A percentile compares a stretch with the other conserved stretches of the same genome.
These are phyloP conservation scores for Pungitius pungitius DNA, from an alignment of 2,113 vertebrate genomes.

Conservation along the genomic window DNA sequence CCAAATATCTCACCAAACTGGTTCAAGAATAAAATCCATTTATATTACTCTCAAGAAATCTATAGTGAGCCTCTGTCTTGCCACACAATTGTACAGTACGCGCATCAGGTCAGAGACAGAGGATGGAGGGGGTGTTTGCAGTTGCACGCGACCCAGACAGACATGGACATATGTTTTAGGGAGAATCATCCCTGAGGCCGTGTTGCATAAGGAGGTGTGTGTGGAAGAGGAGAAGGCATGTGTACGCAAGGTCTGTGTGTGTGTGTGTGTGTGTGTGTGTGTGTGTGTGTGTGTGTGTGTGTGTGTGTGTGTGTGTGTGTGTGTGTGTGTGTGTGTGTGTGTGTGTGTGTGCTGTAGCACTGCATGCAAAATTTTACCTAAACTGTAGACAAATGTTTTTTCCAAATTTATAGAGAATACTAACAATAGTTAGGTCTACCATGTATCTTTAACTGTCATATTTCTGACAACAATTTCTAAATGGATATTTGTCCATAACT, in stretches of 20 bases:
- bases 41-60: not conserved
- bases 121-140: constrained; percentile 50
- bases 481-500: not conserved
- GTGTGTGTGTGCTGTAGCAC: constrained; percentile 31
- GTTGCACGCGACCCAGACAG: constrained; percentile 58
- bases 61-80: not conserved
- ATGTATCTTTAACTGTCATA: not conserved
- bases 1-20: not conserved
- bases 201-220: constrained; percentile 49
- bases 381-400: not conserved
- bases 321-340: constrained; percentile 30
- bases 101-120: constrained; percentile 51
- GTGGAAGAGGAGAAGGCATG: constrained; percentile 18
- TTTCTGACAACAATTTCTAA: not conserved
- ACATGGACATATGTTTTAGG: constrained; percentile 62
- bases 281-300: constrained; percentile 9
- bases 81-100: constrained; percentile 1
- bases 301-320: constrained; percentile 26
- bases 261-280: constrained; percentile 20
- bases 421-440: not conserved
- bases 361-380: not conserved
- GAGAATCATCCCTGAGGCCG: constrained; percentile 52
- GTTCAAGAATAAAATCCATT: not conserved
- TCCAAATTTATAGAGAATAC: not conserved
- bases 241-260: constrained; percentile 30